Percentiles rank a stretch among this genome's conserved stretches.
Evolutionary conservation across 2,113 vertebrate genomes (phyloP).

Genomic region (Salvator merianae): DNA sequence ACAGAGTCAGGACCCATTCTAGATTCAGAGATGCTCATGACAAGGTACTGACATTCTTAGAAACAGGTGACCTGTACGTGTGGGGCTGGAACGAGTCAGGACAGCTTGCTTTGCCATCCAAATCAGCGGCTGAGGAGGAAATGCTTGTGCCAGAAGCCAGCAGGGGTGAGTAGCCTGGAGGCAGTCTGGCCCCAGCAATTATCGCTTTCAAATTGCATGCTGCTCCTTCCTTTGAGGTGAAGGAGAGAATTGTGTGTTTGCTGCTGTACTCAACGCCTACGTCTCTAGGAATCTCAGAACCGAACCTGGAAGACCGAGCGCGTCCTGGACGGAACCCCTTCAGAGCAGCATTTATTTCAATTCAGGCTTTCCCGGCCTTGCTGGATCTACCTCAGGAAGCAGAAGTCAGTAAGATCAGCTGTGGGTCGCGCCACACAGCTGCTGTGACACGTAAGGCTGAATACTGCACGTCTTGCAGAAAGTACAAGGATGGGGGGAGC

Average conservation of each 20-base stretch:
- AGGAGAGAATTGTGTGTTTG: too few relatives aligned
- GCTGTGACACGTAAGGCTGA: slow-evolving; percentile 82
- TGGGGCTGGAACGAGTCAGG: slow-evolving; percentile 98
- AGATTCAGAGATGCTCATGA: too few relatives aligned
- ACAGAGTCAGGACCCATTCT: too few relatives aligned
- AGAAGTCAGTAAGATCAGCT: slow-evolving; percentile 81
- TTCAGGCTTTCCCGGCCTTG: slow-evolving; percentile 91
- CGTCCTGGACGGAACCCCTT: neutral
- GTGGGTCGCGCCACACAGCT: slow-evolving; percentile 91
- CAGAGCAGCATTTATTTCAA: slow-evolving; percentile 76
- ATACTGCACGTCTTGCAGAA: rapidly evolving
- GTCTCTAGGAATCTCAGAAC: neutral
- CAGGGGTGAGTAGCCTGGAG: slow-evolving; percentile 38
- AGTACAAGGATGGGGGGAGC: rapidly evolving
- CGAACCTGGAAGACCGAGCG: too few relatives aligned
- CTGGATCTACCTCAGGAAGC: slow-evolving; percentile 81
- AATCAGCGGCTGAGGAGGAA: neutral
- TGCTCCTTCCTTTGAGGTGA: too few relatives aligned
- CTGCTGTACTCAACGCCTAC: neutral
- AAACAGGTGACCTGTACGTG: slow-evolving; percentile 86
- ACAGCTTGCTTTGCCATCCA: slow-evolving; percentile 89
- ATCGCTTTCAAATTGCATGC: too few relatives aligned
- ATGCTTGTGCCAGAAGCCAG: rapidly evolving
- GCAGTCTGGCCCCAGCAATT: too few relatives aligned
- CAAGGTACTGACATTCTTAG: slow-evolving; percentile 57